These are phyloP conservation scores for Lochmaea crataegi DNA, from an alignment of 2,888 invertebrate species.

Conservation along the genomic window DNA sequence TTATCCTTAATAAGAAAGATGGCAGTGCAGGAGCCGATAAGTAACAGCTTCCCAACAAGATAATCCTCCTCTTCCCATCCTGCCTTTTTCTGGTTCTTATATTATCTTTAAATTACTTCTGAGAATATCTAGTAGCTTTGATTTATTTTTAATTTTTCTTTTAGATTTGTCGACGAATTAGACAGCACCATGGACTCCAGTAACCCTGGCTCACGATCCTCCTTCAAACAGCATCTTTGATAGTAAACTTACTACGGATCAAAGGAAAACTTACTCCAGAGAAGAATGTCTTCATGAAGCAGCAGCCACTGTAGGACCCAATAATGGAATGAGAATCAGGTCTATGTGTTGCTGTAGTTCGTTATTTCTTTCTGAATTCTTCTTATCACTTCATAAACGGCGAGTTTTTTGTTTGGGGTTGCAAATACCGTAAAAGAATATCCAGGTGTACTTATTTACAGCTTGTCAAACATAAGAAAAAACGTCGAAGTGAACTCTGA, in stretches of 20 bases:
- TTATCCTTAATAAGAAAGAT: constrained; percentile 67
- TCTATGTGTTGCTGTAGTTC: too few relatives aligned
- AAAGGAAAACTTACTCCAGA: constrained; percentile 75
- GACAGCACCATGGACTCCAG: constrained; percentile 65
- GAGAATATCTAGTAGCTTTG: too few relatives aligned
- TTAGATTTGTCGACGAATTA: constrained; percentile 63
- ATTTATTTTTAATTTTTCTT: constrained; percentile 6
- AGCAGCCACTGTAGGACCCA: constrained; percentile 77
- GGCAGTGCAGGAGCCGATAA: constrained; percentile 64
- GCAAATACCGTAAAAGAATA: too few relatives aligned
- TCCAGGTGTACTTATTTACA: too few relatives aligned
- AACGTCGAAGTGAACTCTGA: neutral
- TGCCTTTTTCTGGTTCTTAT: too few relatives aligned
- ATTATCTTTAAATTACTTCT: too few relatives aligned
- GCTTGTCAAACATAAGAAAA: too few relatives aligned
- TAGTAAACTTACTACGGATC: constrained; percentile 49
- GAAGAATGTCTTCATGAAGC: constrained; percentile 81
- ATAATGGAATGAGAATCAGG: constrained; percentile 65
- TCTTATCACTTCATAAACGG: neutral
- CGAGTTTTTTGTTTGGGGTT: too few relatives aligned
- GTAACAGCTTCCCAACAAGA: constrained; percentile 56
- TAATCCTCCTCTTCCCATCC: too few relatives aligned
- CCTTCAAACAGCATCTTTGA: constrained; percentile 52
- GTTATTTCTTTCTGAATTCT: too few relatives aligned
- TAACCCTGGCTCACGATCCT: constrained; percentile 55